A percentile compares a stretch with the other conserved stretches of the same genome.
Evolutionary conservation across 2,113 vertebrate genomes (phyloP).

Genomic region (Chaetodon trifascialis): DNA sequence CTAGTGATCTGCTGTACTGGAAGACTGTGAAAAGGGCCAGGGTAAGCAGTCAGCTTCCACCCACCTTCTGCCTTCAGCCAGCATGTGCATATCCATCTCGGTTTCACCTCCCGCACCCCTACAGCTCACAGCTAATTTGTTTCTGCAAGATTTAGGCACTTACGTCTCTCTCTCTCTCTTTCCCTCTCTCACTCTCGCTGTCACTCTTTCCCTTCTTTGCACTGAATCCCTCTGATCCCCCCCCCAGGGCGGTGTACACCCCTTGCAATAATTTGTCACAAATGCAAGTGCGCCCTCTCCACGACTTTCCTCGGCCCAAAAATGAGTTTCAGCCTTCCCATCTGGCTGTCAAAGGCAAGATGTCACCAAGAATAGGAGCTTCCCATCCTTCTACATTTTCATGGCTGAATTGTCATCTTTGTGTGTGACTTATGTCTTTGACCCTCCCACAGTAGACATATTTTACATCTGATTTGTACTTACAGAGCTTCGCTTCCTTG

Average conservation of each 20-base stretch:
- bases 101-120: constrained; percentile 68
- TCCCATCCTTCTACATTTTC: constrained; percentile 75
- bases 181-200: constrained; percentile 13
- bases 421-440: constrained; percentile 72
- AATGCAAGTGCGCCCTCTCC: constrained; percentile 71
- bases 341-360: constrained; percentile 78
- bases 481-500: constrained; percentile 40
- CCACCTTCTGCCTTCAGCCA: constrained; percentile 69
- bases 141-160: constrained; percentile 63
- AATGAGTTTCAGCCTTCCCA: constrained; percentile 75
- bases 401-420: constrained; percentile 75
- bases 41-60: constrained; percentile 72
- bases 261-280: constrained; percentile 79
- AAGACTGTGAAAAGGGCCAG: constrained; percentile 66
- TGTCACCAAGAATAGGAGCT: constrained; percentile 77
- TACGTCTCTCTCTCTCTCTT: constrained; percentile 45
- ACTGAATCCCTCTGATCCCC: constrained; percentile 63
- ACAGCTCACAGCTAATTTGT: constrained; percentile 72
- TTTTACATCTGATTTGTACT: constrained; percentile 76
- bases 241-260: constrained; percentile 60
- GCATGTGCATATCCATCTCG: constrained; percentile 66
- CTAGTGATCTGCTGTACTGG: constrained; percentile 59
- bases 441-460: constrained; percentile 62
- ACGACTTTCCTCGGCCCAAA: constrained; percentile 72
- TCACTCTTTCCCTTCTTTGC: constrained; percentile 60